Conservation (phyloP, 2,113 vertebrate genomes). For the Irena cyanogastra region DNA sequence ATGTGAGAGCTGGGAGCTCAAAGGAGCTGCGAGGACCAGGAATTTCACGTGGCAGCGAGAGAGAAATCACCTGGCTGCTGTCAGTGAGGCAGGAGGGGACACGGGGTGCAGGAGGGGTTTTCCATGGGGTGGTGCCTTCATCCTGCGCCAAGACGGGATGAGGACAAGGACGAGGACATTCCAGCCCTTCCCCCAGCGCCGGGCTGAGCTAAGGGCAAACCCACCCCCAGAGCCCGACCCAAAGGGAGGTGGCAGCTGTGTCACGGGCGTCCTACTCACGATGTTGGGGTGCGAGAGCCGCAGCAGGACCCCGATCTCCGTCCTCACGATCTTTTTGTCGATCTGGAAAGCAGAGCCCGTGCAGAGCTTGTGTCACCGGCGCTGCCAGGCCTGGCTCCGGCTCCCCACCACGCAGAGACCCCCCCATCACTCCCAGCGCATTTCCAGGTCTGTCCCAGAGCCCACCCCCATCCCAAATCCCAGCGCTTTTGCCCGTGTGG, state of each 20-base stretch:
- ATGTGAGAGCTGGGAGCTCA: neutral
- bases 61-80: neutral
- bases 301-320: slow-evolving; percentile 86
- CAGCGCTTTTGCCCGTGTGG: accelerated
- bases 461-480: neutral
- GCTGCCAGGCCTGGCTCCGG: accelerated
- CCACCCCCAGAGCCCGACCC: neutral
- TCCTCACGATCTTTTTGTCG: slow-evolving; percentile 87
- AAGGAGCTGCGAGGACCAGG: neutral
- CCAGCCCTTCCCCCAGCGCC: neutral
- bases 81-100: neutral
- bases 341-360: slow-evolving; percentile 66
- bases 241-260: neutral
- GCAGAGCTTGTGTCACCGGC: accelerated
- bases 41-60: accelerated
- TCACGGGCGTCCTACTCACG: slow-evolving; percentile 63
- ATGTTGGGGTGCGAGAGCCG: slow-evolving; percentile 87
- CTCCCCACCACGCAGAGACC: accelerated
- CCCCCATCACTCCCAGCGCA: neutral
- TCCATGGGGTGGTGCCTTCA: neutral
- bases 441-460: neutral
- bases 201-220: neutral
- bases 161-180: neutral
- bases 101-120: neutral
- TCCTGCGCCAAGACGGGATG: neutral